Base-by-base conservation (phyloP, 2,797 vertebrate genomes). In the Anabacerthia variegaticeps region DNA sequence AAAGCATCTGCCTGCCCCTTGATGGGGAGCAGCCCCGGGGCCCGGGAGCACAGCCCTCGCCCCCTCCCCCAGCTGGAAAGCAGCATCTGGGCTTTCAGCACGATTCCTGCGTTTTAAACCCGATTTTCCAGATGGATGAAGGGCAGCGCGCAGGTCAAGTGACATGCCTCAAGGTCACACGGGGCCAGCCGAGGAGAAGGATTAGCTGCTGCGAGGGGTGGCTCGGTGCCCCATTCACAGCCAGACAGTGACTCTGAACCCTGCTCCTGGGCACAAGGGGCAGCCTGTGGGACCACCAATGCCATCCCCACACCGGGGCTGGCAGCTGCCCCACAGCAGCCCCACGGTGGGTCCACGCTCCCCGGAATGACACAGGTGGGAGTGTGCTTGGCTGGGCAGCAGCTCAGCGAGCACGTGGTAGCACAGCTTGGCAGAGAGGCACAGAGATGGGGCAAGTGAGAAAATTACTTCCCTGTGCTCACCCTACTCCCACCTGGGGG, bases 81-180 rank as follows among this genome's bases (percentile, higher is more conserved):
- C 85, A 85, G 90, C 94, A 95, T 88, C 95, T 91, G 92, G 88
- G 89, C 85, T 95, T 73, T 58, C 78, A 90, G 75, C 7, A 0
- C 7, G 27, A 81, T 85, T 87, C 92, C 95, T 82, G 85, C 39
- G 2, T 93, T 95, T 93, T 92, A 94, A 97, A 91, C 85, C 85
- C n/a, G n/a, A 85, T 96, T 96, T 96, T 96, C 94, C 83, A 92
- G 94, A 91, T 91, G 93, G 96, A 97, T 88, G 85, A 74, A 91
- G 51, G 67, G 85, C 52, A 30, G 56, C 8, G 44, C 39, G 20
- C 79, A 89, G 95, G 95, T 93, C 94, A 85, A 96, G 91, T 61
- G 80, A 80, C 80, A 7, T 51, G 89, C 93, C 90, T 96, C 93
- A 94, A 95, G 96, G 94, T 95, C 94, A 88, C 1, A 0, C 27